Evolutionary conservation across 2,113 vertebrate genomes (phyloP).

Genomic region (Fukomys damarensis): DNA sequence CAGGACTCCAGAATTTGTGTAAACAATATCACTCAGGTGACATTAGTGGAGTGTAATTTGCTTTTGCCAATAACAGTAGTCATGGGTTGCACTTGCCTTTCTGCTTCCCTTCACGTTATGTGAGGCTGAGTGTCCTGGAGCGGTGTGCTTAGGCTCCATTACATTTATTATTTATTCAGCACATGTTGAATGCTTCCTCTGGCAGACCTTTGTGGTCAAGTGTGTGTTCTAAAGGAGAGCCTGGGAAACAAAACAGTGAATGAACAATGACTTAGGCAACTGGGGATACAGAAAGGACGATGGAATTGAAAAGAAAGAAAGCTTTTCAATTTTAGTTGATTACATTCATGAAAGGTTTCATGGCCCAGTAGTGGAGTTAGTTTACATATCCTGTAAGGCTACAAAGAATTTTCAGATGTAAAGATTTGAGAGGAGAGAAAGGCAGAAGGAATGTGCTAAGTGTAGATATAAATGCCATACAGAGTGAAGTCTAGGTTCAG

Average conservation of each 20-base stretch:
- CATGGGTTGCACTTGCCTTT: background rate
- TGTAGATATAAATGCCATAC: background rate
- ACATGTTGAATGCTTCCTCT: background rate
- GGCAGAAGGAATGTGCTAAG: background rate
- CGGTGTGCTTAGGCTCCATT: background rate
- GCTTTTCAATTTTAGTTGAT: conserved; percentile 8
- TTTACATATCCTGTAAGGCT: background rate
- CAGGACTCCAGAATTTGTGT: background rate
- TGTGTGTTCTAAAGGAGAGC: background rate
- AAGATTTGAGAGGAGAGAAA: background rate
- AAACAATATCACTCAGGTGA: background rate
- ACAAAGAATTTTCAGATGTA: background rate
- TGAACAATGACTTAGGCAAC: background rate
- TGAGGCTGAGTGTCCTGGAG: background rate
- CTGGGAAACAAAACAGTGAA: background rate
- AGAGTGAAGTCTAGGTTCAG: background rate
- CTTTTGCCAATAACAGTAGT: conserved; percentile 1
- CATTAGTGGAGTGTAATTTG: background rate
- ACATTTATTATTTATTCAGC: background rate
- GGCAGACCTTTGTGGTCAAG: background rate
- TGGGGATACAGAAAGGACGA: background rate
- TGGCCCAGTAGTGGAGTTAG: background rate
- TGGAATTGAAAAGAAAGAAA: background rate
- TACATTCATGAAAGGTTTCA: background rate
- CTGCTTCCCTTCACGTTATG: background rate